Base-by-base conservation (phyloP, 2,888 invertebrate species). In the Pyrgus malvae region DNA sequence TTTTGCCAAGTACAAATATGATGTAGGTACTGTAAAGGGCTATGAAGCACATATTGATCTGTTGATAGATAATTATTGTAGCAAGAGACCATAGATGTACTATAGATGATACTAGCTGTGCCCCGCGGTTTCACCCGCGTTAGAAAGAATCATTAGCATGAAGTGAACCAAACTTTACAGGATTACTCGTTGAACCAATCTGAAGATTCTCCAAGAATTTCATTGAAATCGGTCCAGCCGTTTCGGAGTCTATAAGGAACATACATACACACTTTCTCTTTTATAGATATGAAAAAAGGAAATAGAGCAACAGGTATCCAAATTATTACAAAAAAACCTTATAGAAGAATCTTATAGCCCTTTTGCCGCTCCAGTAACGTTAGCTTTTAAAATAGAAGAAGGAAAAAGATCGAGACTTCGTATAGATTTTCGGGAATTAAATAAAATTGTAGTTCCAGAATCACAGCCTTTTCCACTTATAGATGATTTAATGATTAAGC, bases 381-480 rank as follows among this genome's bases (percentile, higher is more conserved):
- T 63, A 17, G 63, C 63, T 1, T 65, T 35, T 50, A 63, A 63
- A 58, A 63, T 45, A 49, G 63, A 65, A 25, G 63, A 65, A n/a
- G 19, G 25, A 0, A 62, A 60, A 62, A 65, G 65, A 61, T 60
- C 68, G 4, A 64, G 72, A 44, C 45, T 73, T 6, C 73, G 72
- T 48, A 65, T 72, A 19, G 70, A 71, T 50, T 74, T 66, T 35
- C 42, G 63, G 51, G 69, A 70, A 2, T 54, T 64, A 46, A 67
- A 68, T 38, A 69, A 68, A 56, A 63, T 69, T 16, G 60, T 68
- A 6, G 50, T 63, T 7, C 67, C 64, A 5, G 67, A 69, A 57
- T 17, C 68, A 19, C 67, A 67, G 51, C 65, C 68, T 8, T 68
- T 69, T 44, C 69, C 69, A 41, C 21, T 65, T 4, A 67, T 70